Conservation (phyloP, 2,888 invertebrate genomes). For the Ashinkailepas kermadecensis region DNA sequence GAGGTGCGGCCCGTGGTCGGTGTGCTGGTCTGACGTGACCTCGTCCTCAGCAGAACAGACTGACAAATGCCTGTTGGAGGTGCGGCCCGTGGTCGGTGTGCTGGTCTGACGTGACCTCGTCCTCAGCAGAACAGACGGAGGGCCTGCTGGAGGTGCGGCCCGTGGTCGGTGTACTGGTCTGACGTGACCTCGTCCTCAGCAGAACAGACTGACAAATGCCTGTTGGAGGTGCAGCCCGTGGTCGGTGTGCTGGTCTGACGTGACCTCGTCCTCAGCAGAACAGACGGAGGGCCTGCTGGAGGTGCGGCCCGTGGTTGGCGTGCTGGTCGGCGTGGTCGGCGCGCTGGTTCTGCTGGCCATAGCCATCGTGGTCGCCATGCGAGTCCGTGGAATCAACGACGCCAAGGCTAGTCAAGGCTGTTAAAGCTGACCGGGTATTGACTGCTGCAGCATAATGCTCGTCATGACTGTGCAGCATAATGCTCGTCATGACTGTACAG, state of each 20-base stretch:
- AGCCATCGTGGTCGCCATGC: background rate
- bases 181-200: no score
- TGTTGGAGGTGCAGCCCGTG: background rate
- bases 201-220: background rate
- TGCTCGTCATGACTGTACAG: background rate
- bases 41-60: no score
- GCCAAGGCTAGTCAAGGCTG: background rate
- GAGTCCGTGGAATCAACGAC: background rate
- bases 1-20: constrained; percentile 15
- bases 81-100: background rate
- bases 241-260: background rate
- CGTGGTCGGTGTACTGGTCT: background rate
- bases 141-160: constrained; percentile 12
- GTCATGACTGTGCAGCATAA: background rate
- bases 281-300: background rate
- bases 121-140: background rate
- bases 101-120: background rate
- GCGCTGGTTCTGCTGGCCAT: constrained; percentile 4
- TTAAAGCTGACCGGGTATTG: background rate
- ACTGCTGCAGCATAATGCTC: background rate
- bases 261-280: background rate
- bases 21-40: background rate
- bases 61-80: background rate
- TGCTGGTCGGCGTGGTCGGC: constrained; percentile 1
- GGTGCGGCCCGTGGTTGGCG: background rate